Base-by-base conservation (phyloP, 2,888 invertebrate genomes). In the Cenopis cana region DNA sequence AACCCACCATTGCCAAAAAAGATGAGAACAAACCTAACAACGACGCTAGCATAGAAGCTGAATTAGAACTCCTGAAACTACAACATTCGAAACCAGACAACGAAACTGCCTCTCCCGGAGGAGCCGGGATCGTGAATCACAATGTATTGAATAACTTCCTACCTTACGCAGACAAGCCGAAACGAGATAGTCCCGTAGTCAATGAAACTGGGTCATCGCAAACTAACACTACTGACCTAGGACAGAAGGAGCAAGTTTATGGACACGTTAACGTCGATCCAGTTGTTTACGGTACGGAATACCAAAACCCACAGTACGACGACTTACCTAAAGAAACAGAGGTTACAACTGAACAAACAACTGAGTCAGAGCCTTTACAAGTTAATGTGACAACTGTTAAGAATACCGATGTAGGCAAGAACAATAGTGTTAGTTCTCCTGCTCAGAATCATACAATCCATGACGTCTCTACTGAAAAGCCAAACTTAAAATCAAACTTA, bases 241-340 rank as follows among this genome's bases (percentile, higher is more conserved):
- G 93, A 76, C 91, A 93, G 82, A 91, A 93, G 76, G 93, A 93
- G 83, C 66, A 88, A 77, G 85, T 93, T 74, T 93, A 82, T 78
- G 93, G 93, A 75, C 90, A 93, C 68, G 91, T 93, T 18, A 90
- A 88, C 76, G 81, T 92, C 75, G 93, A 93, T 80, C 91, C 92
- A 18, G 77, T 91, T 68, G 76, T 89, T 38, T 89, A 86, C 72
- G 81, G 86, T 62, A 82, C 83, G 46, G 81, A 85, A 75, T 82
- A 81, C 74, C 76, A 80, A 74, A 80, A 83, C 73, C 77, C 83
- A 75, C 73, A 78, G 62, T 72, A 72, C 57, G 57, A 60, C 17
- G 41, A 49, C 60, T 67, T 67, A 62, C 59, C 60, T 59, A 56
- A 65, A 66, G 68, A 64, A 29, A 73, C 56, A 49, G 62, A 67